Base-by-base conservation (phyloP, 2,797 vertebrate species). In the Pteropus rufus region DNA sequence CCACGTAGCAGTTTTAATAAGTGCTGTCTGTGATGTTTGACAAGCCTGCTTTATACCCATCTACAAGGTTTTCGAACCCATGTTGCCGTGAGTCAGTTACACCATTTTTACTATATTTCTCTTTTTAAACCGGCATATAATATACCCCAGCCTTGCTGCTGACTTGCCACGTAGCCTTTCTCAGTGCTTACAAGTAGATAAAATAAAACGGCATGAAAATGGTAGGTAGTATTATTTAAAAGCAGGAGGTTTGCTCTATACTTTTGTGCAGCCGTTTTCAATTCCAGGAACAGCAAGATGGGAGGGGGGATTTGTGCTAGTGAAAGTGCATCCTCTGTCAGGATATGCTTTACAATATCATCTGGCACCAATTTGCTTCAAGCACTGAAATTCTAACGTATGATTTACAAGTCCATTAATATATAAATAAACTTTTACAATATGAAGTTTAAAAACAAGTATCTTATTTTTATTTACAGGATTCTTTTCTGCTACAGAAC, bases 381-480 rank as follows among this genome's bases (percentile, higher is more conserved):
- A 93, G 82, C 41, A 60, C 41, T 92, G 58, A 54, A 67, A 94
- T 95, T 86, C 60, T 72, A 31, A 92, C 69, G 44, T 76, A 85
- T 77, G 14, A 90, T 93, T 92, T 95, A 77, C 60, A 88, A 84
- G 49, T 72, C 36, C 62, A 87, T 31, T 87, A 88, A 76, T 77
- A 80, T 87, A 54, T 95, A n/a, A 92, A 88, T 46, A 94, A 81
- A 90, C 49, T 88, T 89, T 82, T 95, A 65, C 54, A 88, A 94
- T 96, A 96, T 94, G 79, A 94, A 90, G 11, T 84, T 95, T 95
- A 90, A 95, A 97, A 95, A 89, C 44, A 87, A 15, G 24, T 88
- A 81, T 97, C 58, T 96, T 94, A 39, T 95, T 97, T 95, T 96
- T 95, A 93, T 96, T 97, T 95, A 94, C 95, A 97, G 92, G 94